These are phyloP conservation scores for Onychostruthus taczanowskii DNA, from an alignment of 2,113 vertebrate species.

Conservation along the genomic window DNA sequence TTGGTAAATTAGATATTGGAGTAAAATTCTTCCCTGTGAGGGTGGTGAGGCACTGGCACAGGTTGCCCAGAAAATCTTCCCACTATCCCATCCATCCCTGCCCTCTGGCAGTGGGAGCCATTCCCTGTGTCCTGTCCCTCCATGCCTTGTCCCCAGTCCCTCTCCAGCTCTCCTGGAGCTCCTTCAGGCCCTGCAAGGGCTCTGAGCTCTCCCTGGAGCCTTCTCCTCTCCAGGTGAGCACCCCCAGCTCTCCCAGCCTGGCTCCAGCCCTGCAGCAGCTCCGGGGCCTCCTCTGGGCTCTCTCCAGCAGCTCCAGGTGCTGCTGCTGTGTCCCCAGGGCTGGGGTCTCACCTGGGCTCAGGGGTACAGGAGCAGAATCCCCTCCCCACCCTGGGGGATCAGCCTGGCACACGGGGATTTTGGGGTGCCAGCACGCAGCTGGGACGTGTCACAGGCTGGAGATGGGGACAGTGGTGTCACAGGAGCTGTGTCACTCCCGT, in stretches of 20 bases:
- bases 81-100: accelerated
- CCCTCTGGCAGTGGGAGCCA: background rate
- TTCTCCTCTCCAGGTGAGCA: background rate
- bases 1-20: background rate
- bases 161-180: background rate
- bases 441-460: background rate
- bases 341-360: background rate
- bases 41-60: background rate
- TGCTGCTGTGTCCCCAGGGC: background rate
- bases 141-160: background rate
- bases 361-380: background rate
- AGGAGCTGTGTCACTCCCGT: accelerated
- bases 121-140: background rate
- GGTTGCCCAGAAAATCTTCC: background rate
- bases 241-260: background rate
- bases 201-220: background rate
- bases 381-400: accelerated
- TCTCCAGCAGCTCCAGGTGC: background rate
- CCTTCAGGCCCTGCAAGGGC: background rate
- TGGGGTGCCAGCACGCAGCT: background rate
- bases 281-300: background rate
- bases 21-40: background rate
- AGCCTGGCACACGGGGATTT: background rate
- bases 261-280: background rate
- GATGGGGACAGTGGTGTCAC: background rate